Evolutionary conservation across 2,888 invertebrate genomes (phyloP), one percentile per base, ranked within the genome.

Genomic region (Orthosia incerta): DNA sequence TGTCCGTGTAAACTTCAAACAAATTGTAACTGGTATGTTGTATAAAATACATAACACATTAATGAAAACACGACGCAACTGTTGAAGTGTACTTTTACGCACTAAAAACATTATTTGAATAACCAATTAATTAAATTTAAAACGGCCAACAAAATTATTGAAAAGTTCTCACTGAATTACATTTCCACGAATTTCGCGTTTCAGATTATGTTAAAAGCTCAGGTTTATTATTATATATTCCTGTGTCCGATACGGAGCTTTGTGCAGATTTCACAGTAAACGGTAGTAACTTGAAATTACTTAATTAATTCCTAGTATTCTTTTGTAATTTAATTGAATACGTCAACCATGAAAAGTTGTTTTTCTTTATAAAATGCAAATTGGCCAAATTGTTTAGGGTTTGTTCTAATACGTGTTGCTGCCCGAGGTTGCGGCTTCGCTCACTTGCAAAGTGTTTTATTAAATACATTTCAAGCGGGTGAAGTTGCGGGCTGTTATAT

Each of bases 51-150:
- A 48, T 12, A 31, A 23, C 7, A 51, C n/a, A 55, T 18, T 15
- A 39, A n/a, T 12, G 3, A 59, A 45, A 62, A 72, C 23, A 48
- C 20, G 12, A 18, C 2, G 2, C 11, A 18, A 12, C 11, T 39
- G 11, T 61, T 68, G 20, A 55, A 55, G 16, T 39, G 23, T 59
- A 39, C 16, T 53, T 16, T 45, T 23, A 45, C 12, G 20, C 7
- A 48, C 46, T 13, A 15, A 60, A 72, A 48, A 48, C 15, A 59
- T 53, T 51, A 51, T 53, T 61, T 62, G 7, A 48, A 15, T 46
- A 23, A 51, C 11, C 26, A 63, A 16, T 20, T 20, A 74, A 76
- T 74, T 68, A 18, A 57, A 68, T 69, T 23, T 23, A 55, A 15
- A 46, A 53, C 62, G 51, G 4, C 48, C 55, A 53, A 59, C 26